Percentiles rank a stretch among this genome's conserved stretches.
Evolutionary conservation across 2,113 vertebrate species (phyloP).

Genomic region (Ochotona princeps): DNA sequence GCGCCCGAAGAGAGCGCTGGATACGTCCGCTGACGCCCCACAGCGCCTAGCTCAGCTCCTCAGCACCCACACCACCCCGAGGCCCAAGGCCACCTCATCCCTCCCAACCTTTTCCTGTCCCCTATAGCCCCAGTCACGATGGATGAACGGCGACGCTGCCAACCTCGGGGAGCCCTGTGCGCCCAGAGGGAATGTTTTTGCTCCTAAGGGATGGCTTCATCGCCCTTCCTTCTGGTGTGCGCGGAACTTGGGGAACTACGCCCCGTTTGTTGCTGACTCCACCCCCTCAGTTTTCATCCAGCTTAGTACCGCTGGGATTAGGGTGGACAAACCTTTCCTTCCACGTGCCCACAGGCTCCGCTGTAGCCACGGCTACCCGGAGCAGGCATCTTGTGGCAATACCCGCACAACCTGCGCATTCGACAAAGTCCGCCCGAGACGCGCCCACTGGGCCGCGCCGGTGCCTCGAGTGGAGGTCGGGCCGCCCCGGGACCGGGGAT

Average conservation of each 20-base stretch:
- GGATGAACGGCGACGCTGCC: neutral
- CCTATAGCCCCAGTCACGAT: neutral
- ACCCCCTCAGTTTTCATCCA: neutral
- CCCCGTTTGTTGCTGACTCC: neutral
- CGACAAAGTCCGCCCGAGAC: neutral
- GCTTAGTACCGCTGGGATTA: neutral
- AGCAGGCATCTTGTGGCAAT: neutral
- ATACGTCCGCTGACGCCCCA: neutral
- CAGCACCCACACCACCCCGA: neutral
- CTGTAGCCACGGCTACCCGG: neutral
- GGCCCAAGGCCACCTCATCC: neutral
- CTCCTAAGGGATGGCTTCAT: neutral
- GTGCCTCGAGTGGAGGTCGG: neutral
- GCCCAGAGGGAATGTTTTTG: neutral
- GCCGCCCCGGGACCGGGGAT: neutral
- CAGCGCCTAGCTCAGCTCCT: neutral
- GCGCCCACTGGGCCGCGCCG: neutral
- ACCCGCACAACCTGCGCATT: neutral
- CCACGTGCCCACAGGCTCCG: neutral
- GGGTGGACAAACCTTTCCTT: neutral
- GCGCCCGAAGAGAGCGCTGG: neutral
- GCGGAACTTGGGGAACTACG: neutral
- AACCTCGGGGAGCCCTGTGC: neutral
- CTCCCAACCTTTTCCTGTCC: neutral
- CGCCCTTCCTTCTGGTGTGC: neutral